Percentiles rank a stretch among this genome's conserved stretches.
These are phyloP conservation scores for Pteronura brasiliensis DNA, from an alignment of 2,113 vertebrate species.

Conservation along the genomic window DNA sequence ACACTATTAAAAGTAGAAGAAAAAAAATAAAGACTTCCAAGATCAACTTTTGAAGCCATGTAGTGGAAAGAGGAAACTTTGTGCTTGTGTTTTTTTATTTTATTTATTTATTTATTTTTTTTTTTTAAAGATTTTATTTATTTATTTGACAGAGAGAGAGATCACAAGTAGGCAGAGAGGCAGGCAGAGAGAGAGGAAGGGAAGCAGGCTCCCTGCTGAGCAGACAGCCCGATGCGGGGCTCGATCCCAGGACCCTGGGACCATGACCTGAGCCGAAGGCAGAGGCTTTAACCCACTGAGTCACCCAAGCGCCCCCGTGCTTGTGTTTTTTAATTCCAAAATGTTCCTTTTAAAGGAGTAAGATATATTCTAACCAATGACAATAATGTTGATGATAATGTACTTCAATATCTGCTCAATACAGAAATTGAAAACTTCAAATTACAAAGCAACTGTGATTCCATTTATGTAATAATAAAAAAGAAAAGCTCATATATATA, in stretches of 20 bases:
- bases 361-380: not conserved
- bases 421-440: not conserved
- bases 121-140: too few species aligned
- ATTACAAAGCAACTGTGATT: not conserved
- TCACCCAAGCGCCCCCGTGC: too few species aligned
- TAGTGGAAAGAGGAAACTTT: not conserved
- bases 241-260: too few species aligned
- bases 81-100: not conserved
- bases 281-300: too few species aligned
- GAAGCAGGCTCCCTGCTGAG: too few species aligned
- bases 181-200: too few species aligned
- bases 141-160: too few species aligned
- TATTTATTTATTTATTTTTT: too few species aligned
- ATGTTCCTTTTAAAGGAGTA: not conserved
- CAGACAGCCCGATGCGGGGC: too few species aligned
- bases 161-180: too few species aligned
- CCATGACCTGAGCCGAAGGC: too few species aligned
- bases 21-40: not conserved
- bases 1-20: not conserved
- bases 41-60: not conserved
- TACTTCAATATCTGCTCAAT: not conserved
- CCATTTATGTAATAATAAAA: not conserved
- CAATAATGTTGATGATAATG: not conserved
- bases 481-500: not conserved
- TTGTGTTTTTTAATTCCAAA: conserved; percentile 17